Base-by-base conservation (phyloP, 2,888 invertebrate species). In the Watsonalla binaria region DNA sequence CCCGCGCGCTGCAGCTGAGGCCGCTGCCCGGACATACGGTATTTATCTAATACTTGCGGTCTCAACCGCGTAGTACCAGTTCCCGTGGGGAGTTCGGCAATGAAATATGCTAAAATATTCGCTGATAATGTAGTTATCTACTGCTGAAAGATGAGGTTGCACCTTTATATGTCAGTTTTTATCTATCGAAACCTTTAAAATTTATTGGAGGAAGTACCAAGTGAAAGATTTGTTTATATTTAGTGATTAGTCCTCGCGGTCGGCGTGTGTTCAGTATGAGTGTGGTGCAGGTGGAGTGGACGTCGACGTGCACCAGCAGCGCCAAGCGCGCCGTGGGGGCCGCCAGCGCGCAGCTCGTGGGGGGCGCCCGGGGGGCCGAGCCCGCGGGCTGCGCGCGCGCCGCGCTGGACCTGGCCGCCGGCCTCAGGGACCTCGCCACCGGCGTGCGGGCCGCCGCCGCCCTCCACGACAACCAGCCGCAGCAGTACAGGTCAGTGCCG, bases 21-120 rank as follows among this genome's bases (percentile, higher is more conserved):
- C 97, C 98, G 0, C 84, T 98, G 62, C 98, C 98, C 0, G 97
- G 96, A 47, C 96, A 97, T 80, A 95, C 95, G 13, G 93, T 94
- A 24, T 24, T 24, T 24, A 4, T 24, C 24, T 24, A 2, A 24
- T 24, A 24, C 24, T 24, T 2, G 24, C 24, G 24, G 24, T 24
- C 24, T 24, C 24, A 24, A 1, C 24, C 24, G 24, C 24, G 24
- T 24, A 24, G 24, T 24, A n/a, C n/a, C n/a, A n/a, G n/a, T n/a
- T n/a, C n/a, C n/a, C n/a, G n/a, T n/a, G n/a, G n/a, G n/a, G n/a
- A n/a, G n/a, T n/a, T n/a, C n/a, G n/a, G n/a, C n/a, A n/a, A n/a
- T n/a, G n/a, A n/a, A n/a, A n/a, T n/a, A n/a, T n/a, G n/a, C n/a
- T n/a, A n/a, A n/a, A n/a, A n/a, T n/a, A n/a, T n/a, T n/a, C n/a